Percentiles rank a stretch among this genome's conserved stretches.
Evolutionary conservation across 2,888 invertebrate species (phyloP).

Genomic region (Lottia gigantea): DNA sequence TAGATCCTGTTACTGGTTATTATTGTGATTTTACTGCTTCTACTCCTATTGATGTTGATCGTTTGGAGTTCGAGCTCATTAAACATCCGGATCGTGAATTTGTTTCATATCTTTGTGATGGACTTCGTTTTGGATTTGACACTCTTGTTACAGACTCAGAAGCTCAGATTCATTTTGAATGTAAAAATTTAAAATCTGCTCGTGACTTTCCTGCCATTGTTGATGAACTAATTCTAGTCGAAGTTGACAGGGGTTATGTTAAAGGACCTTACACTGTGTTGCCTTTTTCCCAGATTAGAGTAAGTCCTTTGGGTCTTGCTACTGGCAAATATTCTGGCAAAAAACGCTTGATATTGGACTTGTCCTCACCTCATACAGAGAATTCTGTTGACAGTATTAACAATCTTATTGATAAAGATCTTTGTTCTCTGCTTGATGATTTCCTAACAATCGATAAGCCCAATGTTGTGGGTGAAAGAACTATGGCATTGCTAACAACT

Average conservation of each 20-base stretch:
- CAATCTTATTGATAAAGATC: conserved; percentile 34
- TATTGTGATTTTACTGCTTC: too few species aligned
- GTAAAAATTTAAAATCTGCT: conserved; percentile 31
- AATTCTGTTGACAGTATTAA: conserved; percentile 24
- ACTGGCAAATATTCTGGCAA: conserved; percentile 32
- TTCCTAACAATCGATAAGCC: conserved; percentile 23
- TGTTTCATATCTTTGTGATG: conserved; percentile 8
- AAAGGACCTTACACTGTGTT: conserved; percentile 24
- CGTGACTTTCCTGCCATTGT: conserved; percentile 21
- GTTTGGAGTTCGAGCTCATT: background rate
- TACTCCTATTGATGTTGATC: background rate
- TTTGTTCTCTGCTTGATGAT: conserved; percentile 27
- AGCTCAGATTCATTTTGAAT: conserved; percentile 16
- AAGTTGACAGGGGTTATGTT: conserved; percentile 30
- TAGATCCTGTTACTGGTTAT: too few species aligned
- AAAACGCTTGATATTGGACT: conserved; percentile 33
- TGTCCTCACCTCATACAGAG: conserved; percentile 31
- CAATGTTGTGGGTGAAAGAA: conserved; percentile 7
- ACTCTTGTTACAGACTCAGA: background rate
- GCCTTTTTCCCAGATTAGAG: conserved; percentile 28
- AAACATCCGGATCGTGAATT: conserved; percentile 9
- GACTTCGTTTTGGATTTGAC: background rate
- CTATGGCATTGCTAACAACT: conserved; percentile 14
- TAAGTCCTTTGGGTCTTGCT: conserved; percentile 30
- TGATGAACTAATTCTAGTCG: conserved; percentile 22